phyloP scores from a whole-genome alignment of 2,797 vertebrate species.

The Chelmon rostratus region DNA sequence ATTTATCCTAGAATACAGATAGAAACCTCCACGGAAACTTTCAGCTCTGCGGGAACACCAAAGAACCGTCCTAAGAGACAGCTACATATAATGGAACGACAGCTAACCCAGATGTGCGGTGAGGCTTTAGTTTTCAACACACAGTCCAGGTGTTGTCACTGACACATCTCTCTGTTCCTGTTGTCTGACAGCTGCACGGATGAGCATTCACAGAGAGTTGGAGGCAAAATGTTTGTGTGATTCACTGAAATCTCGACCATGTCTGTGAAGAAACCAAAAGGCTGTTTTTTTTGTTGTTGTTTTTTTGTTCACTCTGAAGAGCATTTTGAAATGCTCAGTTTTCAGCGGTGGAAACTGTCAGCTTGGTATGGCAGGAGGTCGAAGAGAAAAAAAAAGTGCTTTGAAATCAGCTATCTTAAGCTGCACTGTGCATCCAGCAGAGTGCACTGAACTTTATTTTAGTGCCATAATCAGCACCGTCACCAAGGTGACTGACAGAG shows the following conservation, averaged over 20 bases:
- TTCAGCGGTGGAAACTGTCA: conserved; percentile 4
- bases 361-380: not conserved
- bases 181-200: conserved; percentile 5
- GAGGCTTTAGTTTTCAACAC: not conserved
- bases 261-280: not conserved
- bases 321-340: conserved; percentile 6
- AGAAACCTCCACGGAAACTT: not conserved
- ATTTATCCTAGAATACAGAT: not conserved
- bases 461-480: not conserved
- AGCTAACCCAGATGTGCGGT: not conserved
- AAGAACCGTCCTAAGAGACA: not conserved
- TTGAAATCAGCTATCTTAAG: conserved; percentile 5
- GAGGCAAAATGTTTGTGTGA: not conserved
- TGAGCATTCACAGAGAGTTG: not conserved
- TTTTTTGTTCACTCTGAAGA: not conserved
- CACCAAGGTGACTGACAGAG: conserved; percentile 17
- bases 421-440: not conserved
- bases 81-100: not conserved
- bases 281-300: not conserved
- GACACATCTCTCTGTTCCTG: not conserved
- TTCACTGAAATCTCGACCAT: not conserved
- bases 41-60: not conserved
- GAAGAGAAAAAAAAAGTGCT: not conserved
- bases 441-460: not conserved
- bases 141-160: not conserved